Evolutionary conservation across 2,888 invertebrate genomes (phyloP), one percentile per base, ranked within the genome.

Genomic region (Elmis aenea): DNA sequence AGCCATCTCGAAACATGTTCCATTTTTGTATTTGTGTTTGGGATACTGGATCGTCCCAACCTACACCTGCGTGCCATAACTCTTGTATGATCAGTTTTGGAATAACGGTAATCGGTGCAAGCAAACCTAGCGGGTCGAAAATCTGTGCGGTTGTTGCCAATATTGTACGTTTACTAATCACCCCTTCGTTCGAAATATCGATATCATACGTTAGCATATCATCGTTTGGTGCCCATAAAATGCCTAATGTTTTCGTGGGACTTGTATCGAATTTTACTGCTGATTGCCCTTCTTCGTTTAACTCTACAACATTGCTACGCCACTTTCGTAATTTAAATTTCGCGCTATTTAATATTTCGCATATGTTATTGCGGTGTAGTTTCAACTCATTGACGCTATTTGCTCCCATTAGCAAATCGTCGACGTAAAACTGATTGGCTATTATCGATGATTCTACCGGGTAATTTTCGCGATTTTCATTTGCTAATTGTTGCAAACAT

Each of bases 61-160:
- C 9, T 16, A 45, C n/a, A 25, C 44, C 34, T 13, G 36, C 6
- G 25, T 33, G 24, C 46, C 47, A 51, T 10, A 51, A 29, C n/a
- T 40, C 10, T 32, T 48, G 45, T 5, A 51, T 39, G 14, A 53
- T 13, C 11, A 52, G 44, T 32, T 55, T 54, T 12, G 52, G 51
- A 3, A 32, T 25, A 4, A 51, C 37, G 5, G 40, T 39, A 25
- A 50, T 37, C 2, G 52, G 54, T 5, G 52, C 45, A n/a, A 52
- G 13, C 2, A 55, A 21, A 6, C 52, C 51, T 5, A 53, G 37
- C 3, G 52, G 48, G 31, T 56, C 52, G 26, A 41, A 55, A 4
- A 52, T 42, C 29, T 44, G 45, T 5, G 50, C 38, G 5, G 50
- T 45, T 10, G 29, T 15, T 2, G 50, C 50, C 11, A 50, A 23